phyloP scores from a whole-genome alignment of 2,888 invertebrate genomes.

The Brachypalpus laphriformis region DNA sequence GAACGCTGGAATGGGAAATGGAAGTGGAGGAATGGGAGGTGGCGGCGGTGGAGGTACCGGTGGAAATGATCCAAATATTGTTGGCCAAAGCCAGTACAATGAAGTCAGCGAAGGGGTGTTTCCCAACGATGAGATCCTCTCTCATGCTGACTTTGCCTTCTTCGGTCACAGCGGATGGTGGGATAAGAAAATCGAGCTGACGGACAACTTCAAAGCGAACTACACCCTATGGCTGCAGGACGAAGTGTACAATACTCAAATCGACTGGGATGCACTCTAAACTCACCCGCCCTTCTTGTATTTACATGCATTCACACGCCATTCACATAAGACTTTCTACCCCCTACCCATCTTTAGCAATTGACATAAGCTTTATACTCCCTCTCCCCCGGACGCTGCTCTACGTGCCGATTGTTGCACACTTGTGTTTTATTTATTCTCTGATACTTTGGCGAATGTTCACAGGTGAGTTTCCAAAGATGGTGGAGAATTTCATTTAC shows the following conservation, averaged over 20 bases:
- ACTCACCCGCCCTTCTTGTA: background rate
- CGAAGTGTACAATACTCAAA: constrained; percentile 95
- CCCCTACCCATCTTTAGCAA: background rate
- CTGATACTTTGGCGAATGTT: constrained; percentile 35
- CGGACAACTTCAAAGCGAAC: constrained; percentile 95
- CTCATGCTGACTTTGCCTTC: constrained; percentile 82
- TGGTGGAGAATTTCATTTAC: background rate
- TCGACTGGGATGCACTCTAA: constrained; percentile 88
- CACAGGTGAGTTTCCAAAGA: constrained; percentile 37
- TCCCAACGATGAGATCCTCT: constrained; percentile 81
- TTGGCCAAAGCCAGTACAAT: constrained; percentile 74
- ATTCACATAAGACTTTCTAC: constrained; percentile 43
- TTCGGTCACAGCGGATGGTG: constrained; percentile 83
- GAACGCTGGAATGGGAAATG: constrained; percentile 77
- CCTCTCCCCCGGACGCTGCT: background rate
- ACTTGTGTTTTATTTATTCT: constrained; percentile 31
- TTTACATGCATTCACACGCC: constrained; percentile 34
- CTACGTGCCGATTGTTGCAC: background rate
- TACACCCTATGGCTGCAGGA: constrained; percentile 98
- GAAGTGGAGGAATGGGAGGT: constrained; percentile 75
- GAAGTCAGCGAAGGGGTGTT: constrained; percentile 79
- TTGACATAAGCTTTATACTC: constrained; percentile 21
- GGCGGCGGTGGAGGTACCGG: constrained; percentile 71
- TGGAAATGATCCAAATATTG: constrained; percentile 70
- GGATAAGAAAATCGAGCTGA: constrained; percentile 87